These are phyloP conservation scores for Drosophila cardini DNA, from an alignment of 1,140 invertebrate genomes.

Conservation along the genomic window DNA sequence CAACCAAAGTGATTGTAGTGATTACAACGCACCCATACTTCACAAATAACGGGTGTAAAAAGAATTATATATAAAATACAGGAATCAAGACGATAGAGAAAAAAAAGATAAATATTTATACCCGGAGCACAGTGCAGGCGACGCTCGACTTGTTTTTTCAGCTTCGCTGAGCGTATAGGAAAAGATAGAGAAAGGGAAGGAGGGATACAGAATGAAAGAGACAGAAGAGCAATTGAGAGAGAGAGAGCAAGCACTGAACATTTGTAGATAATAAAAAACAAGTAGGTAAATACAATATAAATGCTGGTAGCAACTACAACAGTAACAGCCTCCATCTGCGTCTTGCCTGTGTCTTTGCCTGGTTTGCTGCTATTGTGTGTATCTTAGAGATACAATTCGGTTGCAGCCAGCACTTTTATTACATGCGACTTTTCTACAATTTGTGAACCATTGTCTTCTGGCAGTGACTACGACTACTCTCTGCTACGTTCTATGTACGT, in stretches of 20 bases:
- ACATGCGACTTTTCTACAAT: constrained; percentile 81
- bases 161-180: constrained; percentile 79
- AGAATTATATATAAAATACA: constrained; percentile 28
- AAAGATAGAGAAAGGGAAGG: constrained; percentile 31
- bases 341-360: constrained; percentile 17
- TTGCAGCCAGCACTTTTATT: constrained; percentile 82
- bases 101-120: constrained; percentile 80
- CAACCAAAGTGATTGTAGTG: too few relatives aligned
- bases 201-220: constrained; percentile 24
- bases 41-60: too few relatives aligned
- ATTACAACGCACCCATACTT: too few relatives aligned
- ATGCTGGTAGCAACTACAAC: constrained; percentile 68
- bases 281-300: constrained; percentile 84
- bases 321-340: constrained; percentile 11
- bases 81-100: constrained; percentile 49
- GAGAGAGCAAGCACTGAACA: constrained; percentile 63
- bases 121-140: constrained; percentile 78
- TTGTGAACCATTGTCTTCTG: constrained; percentile 79
- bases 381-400: constrained; percentile 79
- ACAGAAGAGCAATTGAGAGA: constrained; percentile 13
- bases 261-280: constrained; percentile 83
- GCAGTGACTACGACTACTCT: constrained; percentile 11
- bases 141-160: constrained; percentile 83
- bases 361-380: constrained; percentile 43
- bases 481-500: constrained; percentile 1